Evolutionary conservation across 2,113 vertebrate species (phyloP).

Genomic region (Antennarius striatus): DNA sequence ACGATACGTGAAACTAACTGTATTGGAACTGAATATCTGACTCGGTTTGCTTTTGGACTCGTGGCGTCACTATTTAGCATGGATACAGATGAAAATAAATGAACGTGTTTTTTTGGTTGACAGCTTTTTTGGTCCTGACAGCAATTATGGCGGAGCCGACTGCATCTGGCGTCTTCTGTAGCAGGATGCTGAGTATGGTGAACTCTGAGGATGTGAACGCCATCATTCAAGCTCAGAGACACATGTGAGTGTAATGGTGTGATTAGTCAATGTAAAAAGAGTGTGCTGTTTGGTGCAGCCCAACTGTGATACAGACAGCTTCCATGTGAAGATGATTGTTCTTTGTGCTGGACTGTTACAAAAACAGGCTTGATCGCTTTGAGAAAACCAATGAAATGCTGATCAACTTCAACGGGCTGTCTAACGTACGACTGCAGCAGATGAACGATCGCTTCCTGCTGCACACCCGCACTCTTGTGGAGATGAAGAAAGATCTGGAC

Average conservation of each 20-base stretch:
- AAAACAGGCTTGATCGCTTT: conserved; percentile 91
- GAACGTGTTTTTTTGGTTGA: neutral
- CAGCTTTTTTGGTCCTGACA: conserved; percentile 15
- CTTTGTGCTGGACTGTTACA: conserved; percentile 11
- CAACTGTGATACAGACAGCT: neutral
- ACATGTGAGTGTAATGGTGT: conserved; percentile 85
- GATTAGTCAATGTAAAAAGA: neutral
- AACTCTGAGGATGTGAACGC: conserved; percentile 94
- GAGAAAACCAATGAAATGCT: conserved; percentile 99
- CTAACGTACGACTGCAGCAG: conserved; percentile 89
- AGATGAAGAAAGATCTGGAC: conserved; percentile 97
- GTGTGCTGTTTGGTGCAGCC: neutral
- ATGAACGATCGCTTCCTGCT: conserved; percentile 93
- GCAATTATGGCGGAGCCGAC: conserved; percentile 84
- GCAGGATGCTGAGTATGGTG: conserved; percentile 95
- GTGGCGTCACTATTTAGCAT: neutral
- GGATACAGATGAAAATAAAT: no score
- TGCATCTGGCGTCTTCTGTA: conserved; percentile 91
- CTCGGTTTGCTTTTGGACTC: neutral
- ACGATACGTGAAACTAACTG: neutral
- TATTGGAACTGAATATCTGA: neutral
- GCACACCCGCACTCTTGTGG: conserved; percentile 90
- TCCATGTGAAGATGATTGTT: neutral
- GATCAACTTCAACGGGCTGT: conserved; percentile 96
- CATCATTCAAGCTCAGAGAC: conserved; percentile 96